phyloP scores from a whole-genome alignment of 2,797 vertebrate species.

The Dipus sagitta region DNA sequence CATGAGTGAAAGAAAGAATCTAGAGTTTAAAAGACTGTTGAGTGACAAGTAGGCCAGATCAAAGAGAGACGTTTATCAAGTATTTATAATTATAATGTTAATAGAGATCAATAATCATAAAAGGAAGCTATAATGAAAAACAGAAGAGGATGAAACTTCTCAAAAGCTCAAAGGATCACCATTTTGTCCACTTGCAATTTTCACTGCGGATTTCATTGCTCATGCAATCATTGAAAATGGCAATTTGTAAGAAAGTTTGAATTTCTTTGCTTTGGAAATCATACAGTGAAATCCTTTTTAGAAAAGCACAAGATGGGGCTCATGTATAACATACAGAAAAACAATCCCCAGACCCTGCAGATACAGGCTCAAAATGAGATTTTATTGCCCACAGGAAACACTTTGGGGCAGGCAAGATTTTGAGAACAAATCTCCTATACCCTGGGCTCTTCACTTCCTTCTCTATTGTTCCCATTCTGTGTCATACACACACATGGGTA shows the following conservation, averaged over 20 bases:
- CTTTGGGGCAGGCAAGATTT: slow-evolving; percentile 11
- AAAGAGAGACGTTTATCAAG: slow-evolving; percentile 89
- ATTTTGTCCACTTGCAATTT: slow-evolving; percentile 58
- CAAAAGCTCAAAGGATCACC: slow-evolving; percentile 57
- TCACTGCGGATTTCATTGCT: slow-evolving; percentile 52
- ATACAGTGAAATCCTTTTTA: slow-evolving; percentile 39
- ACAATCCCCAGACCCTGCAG: neutral
- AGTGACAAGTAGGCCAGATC: slow-evolving; percentile 88
- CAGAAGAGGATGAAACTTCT: slow-evolving; percentile 32
- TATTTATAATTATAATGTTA: slow-evolving; percentile 89
- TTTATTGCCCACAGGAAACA: neutral
- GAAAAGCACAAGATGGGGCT: slow-evolving; percentile 76
- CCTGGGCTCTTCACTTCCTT: slow-evolving; percentile 69
- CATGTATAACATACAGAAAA: slow-evolving; percentile 58
- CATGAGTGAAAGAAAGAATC: slow-evolving; percentile 86
- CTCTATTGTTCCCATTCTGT: neutral
- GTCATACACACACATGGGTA: slow-evolving; percentile 65
- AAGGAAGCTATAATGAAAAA: slow-evolving; percentile 78
- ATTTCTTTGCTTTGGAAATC: slow-evolving; percentile 72
- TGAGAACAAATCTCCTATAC: slow-evolving; percentile 2
- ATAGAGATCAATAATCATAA: slow-evolving; percentile 88
- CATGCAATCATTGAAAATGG: slow-evolving; percentile 51
- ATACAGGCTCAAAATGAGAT: neutral
- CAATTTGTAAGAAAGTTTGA: slow-evolving; percentile 56
- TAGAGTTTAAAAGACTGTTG: slow-evolving; percentile 88